Base-by-base conservation (phyloP, 2,797 vertebrate genomes). In the Centroberyx gerrardi region DNA sequence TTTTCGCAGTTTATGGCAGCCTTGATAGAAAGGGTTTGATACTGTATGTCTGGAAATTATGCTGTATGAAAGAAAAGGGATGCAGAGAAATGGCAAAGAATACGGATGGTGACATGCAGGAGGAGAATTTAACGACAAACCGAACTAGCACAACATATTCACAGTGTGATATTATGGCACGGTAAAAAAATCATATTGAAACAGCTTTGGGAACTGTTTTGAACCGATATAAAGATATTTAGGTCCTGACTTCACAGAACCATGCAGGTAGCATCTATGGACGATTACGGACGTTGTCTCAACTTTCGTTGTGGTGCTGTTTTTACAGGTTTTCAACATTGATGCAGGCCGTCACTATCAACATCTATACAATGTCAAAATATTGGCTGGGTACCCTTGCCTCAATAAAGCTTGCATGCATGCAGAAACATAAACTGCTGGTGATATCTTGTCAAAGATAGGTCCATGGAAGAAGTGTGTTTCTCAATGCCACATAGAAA, bases 21-120 rank as follows among this genome's bases (percentile, higher is more conserved):
- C 76, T 72, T 68, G 76, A 82, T 63, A 62, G 74, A 72, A 53
- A 51, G 59, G 38, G 64, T 82, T 76, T 85, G 69, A 82, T 83
- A 63, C 70, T 22, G 22, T 22, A 22, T 22, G 75, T 72, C 77
- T 68, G 62, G 63, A 62, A 76, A 76, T 71, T 49, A 72, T 62
- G 62, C 65, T 31, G 58, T 63, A 52, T 51, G 59, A 80, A 56
- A 52, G 60, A 28, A 59, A 69, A 27, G 63, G 52, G 67, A 87
- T 29, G 9, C 27, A n/a, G 28, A 27, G 38, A 22, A 13, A 46
- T 31, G 40, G 38, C 28, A 6, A 29, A 64, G 49, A 22, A 55
- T 38, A 38, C 51, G 27, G 15, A 22, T 14, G 22, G 51, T 54
- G 49, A 54, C 51, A 65, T 52, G 63, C 53, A 53, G 63, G 53